These are phyloP conservation scores for Ellobius talpinus DNA, from an alignment of 2,113 vertebrate species.

Conservation along the genomic window DNA sequence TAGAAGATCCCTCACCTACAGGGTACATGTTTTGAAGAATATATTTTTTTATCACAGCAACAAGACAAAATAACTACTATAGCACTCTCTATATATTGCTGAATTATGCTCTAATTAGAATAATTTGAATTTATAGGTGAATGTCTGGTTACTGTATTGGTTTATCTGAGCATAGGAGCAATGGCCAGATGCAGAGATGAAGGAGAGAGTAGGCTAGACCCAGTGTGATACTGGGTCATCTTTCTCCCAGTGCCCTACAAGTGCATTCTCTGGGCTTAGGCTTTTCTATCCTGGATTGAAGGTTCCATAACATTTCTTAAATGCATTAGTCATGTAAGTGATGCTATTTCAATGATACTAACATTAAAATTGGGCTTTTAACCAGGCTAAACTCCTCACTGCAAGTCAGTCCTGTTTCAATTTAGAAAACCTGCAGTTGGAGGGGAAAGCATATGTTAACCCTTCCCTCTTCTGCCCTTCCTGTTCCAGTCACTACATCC, in stretches of 20 bases:
- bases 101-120: neutral
- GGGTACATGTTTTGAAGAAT: neutral
- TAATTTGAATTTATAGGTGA: neutral
- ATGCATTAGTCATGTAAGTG: neutral
- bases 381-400: neutral
- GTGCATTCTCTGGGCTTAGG: neutral
- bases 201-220: neutral
- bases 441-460: neutral
- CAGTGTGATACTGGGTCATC: neutral
- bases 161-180: neutral
- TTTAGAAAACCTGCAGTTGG: neutral
- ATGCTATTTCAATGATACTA: neutral
- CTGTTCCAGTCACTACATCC: rapidly evolving
- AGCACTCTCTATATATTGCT: neutral
- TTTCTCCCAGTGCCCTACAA: neutral
- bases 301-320: neutral
- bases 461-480: neutral
- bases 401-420: neutral
- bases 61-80: too few species aligned
- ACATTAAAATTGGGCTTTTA: neutral
- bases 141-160: neutral
- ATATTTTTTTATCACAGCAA: neutral
- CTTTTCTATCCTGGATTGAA: neutral
- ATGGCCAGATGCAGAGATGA: neutral
- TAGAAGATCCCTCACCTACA: neutral